Evolutionary conservation across 2,888 invertebrate genomes (phyloP).

Genomic region (Melinaea marsaeus): DNA sequence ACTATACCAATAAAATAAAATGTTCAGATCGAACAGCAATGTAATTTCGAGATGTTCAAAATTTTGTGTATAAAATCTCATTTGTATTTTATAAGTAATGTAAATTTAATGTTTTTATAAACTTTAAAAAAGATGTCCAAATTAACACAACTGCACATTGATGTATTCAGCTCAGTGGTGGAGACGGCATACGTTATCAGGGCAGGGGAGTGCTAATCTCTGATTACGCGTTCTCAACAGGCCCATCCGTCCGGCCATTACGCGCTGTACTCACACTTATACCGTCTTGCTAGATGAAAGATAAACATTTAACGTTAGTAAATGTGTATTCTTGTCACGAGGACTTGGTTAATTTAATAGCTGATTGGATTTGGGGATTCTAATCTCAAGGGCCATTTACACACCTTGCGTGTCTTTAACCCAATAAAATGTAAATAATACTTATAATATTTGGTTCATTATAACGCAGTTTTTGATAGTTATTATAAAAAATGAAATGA

Average conservation of each 20-base stretch:
- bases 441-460: neutral
- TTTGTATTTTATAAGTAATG: no score
- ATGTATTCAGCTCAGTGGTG: conserved; percentile 9
- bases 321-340: conserved; percentile 77
- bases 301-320: conserved; percentile 75
- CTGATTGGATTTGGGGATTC: conserved; percentile 76
- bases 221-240: conserved; percentile 49
- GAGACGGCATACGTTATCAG: conserved; percentile 4
- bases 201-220: conserved; percentile 30
- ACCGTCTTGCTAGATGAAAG: conserved; percentile 68
- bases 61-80: no score
- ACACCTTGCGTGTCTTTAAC: conserved; percentile 34
- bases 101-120: no score
- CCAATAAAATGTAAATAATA: neutral
- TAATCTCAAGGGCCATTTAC: conserved; percentile 61
- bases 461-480: no score
- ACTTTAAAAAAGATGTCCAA: neutral
- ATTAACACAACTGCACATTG: conserved; percentile 6
- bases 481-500: neutral
- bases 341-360: conserved; percentile 76
- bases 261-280: conserved; percentile 62
- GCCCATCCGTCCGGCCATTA: conserved; percentile 40
- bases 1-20: conserved; percentile 10
- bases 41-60: no score
- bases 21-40: no score